Evolutionary conservation across 1,140 invertebrate species (phyloP).

Genomic region (Drosophila jambulina): DNA sequence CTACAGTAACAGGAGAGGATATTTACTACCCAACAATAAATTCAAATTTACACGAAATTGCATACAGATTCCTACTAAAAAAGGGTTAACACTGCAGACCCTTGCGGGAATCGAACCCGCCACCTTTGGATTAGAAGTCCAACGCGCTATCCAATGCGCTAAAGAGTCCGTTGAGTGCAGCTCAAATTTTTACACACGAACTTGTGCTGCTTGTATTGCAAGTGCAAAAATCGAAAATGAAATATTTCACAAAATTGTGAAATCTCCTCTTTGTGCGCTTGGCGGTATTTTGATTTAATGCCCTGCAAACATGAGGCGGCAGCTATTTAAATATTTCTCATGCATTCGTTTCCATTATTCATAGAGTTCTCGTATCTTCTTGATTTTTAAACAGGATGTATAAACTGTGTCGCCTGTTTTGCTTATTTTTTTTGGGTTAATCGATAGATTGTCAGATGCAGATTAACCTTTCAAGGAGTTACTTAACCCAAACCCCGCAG

Average conservation of each 20-base stretch:
- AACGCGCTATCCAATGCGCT: constrained; percentile 88
- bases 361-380: constrained; percentile 34
- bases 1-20: too few species aligned
- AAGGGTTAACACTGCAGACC: constrained; percentile 80
- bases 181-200: neutral
- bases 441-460: constrained; percentile 47
- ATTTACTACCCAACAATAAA: too few species aligned
- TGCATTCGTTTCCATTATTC: constrained; percentile 46
- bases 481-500: constrained; percentile 1
- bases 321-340: constrained; percentile 50
- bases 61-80: neutral
- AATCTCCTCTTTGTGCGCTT: neutral
- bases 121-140: constrained; percentile 88
- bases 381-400: neutral
- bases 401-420: constrained; percentile 16
- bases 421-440: constrained; percentile 33
- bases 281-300: neutral
- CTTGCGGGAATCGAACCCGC: constrained; percentile 89
- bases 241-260: constrained; percentile 11
- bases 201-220: neutral
- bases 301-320: neutral
- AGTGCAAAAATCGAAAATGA: constrained; percentile 5
- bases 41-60: too few species aligned
- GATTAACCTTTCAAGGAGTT: constrained; percentile 49
- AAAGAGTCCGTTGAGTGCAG: constrained; percentile 75